These are phyloP conservation scores for Centropus unirufus DNA, from an alignment of 2,113 vertebrate species.

Conservation along the genomic window DNA sequence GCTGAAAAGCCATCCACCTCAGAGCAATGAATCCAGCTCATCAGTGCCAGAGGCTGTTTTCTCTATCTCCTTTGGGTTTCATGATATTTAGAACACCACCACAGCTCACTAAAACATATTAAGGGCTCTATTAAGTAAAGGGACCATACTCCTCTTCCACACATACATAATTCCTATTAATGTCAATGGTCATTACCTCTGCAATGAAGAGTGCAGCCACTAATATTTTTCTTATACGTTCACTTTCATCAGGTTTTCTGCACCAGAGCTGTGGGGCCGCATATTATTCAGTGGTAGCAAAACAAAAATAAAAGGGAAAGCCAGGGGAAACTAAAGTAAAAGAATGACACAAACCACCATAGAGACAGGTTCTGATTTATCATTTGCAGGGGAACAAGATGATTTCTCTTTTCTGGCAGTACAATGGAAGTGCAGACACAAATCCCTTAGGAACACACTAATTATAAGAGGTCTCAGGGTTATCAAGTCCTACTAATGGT, in stretches of 20 bases:
- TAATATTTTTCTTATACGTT: conserved; percentile 61
- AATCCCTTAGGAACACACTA: not conserved
- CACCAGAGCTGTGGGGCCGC: conserved; percentile 7
- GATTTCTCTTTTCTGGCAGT: not conserved
- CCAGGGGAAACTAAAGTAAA: not conserved
- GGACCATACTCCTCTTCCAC: conserved; percentile 23
- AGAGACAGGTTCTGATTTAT: not conserved
- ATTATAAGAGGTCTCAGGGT: not conserved
- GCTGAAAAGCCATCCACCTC: conserved; percentile 25
- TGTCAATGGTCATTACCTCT: conserved; percentile 49
- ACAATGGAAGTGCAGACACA: not conserved
- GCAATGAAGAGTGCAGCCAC: conserved; percentile 17
- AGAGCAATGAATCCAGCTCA: conserved; percentile 70
- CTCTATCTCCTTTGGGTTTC: conserved; percentile 67
- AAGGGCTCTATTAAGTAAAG: conserved; percentile 67
- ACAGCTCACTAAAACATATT: conserved; percentile 71
- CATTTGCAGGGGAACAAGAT: not conserved
- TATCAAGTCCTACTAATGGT: not conserved
- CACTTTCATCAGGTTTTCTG: conserved; percentile 40
- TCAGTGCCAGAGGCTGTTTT: conserved; percentile 51
- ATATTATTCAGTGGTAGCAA: conserved; percentile 15
- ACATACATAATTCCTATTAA: conserved; percentile 69
- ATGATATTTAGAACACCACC: conserved; percentile 55
- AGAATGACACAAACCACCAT: not conserved
- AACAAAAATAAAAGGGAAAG: conserved; percentile 57